A percentile compares a stretch with the other conserved stretches of the same genome.
phyloP scores from a whole-genome alignment of 2,888 invertebrate genomes.

The Thera obeliscata region DNA sequence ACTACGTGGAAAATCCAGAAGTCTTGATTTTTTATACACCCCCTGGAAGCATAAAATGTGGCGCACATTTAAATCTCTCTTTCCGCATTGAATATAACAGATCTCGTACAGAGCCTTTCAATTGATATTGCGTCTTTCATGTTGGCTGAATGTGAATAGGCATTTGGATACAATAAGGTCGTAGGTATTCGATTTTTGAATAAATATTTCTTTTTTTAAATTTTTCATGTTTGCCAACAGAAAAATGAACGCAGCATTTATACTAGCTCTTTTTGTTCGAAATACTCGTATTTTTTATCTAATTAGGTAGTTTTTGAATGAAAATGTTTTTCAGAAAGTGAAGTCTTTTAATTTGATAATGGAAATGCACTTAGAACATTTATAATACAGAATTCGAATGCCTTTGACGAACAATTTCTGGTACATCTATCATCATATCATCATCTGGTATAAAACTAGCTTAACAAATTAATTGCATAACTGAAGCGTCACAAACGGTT shows the following conservation, averaged over 20 bases:
- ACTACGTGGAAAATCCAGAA: too few species aligned
- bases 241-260: not conserved
- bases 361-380: not conserved
- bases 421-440: too few species aligned
- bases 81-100: not conserved
- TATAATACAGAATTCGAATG: too few species aligned
- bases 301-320: too few species aligned
- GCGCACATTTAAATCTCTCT: not conserved
- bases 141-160: conserved; percentile 7
- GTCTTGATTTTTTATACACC: too few species aligned
- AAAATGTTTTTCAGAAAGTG: too few species aligned
- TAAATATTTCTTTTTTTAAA: not conserved
- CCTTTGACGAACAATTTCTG: not conserved
- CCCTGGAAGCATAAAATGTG: not conserved
- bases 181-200: conserved; percentile 4
- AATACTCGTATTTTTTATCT: not conserved
- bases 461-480: not conserved
- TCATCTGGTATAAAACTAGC: too few species aligned
- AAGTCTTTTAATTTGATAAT: not conserved
- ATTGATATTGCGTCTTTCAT: conserved; percentile 16
- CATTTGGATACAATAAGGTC: conserved; percentile 11
- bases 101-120: conserved; percentile 6
- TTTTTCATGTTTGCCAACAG: not conserved
- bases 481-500: not conserved
- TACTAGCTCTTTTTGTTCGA: not conserved